These are phyloP conservation scores for Scolopax mira DNA, from an alignment of 2,113 vertebrate genomes.

Conservation along the genomic window DNA sequence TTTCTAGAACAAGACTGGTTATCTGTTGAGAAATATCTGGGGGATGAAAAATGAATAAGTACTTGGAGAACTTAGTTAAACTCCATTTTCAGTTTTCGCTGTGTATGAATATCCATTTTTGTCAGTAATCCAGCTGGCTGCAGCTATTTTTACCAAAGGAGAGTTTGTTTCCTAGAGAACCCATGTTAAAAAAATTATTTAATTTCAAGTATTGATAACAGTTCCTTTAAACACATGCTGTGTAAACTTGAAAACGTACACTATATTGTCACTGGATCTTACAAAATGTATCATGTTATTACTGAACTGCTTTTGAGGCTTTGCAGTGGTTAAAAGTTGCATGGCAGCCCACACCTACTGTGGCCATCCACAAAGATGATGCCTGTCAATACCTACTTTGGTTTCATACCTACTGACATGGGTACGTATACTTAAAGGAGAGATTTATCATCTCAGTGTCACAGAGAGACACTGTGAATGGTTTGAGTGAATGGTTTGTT, in stretches of 20 bases:
- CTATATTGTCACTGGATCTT: not conserved
- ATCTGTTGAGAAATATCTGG: not conserved
- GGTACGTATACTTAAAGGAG: not conserved
- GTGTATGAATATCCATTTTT: not conserved
- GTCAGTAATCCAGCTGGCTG: not conserved
- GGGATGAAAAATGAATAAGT: not conserved
- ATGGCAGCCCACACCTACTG: not conserved
- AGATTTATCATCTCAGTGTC: not conserved
- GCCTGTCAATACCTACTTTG: not conserved
- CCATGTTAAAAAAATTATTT: not conserved
- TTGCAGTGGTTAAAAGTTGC: not conserved
- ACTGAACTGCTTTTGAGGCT: not conserved
- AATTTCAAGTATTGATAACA: not conserved
- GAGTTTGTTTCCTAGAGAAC: slow-evolving; percentile 11
- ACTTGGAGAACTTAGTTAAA: not conserved
- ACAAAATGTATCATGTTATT: not conserved
- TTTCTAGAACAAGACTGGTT: not conserved
- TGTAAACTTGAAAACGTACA: not conserved
- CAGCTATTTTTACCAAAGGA: not conserved
- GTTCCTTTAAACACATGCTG: not conserved
- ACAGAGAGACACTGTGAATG: not conserved
- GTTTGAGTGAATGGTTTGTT: not conserved
- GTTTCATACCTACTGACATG: not conserved
- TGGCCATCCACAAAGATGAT: not conserved
- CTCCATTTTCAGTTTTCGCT: not conserved